These are phyloP conservation scores for Paradisaea rubra DNA, from an alignment of 2,113 vertebrate species.

Conservation along the genomic window DNA sequence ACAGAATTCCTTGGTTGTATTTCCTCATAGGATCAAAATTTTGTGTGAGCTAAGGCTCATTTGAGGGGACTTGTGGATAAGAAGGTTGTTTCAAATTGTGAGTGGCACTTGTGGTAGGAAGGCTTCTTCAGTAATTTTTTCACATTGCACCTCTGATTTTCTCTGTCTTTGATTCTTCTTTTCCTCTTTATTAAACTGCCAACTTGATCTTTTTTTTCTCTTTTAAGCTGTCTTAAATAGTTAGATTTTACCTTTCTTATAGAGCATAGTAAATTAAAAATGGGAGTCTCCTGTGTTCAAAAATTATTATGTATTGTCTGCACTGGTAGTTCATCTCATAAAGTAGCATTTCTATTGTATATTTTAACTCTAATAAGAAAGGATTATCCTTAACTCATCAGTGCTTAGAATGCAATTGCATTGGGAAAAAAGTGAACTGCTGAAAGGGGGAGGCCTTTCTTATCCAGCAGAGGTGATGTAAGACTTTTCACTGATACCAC, in stretches of 20 bases:
- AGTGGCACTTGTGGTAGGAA: background rate
- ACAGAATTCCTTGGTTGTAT: background rate
- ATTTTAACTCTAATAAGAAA: background rate
- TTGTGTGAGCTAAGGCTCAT: background rate
- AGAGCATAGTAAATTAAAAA: background rate
- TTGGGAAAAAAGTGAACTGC: background rate
- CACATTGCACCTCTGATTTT: background rate
- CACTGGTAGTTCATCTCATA: background rate
- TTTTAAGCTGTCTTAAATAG: background rate
- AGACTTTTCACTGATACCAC: background rate
- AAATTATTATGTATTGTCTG: background rate
- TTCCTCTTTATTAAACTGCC: background rate
- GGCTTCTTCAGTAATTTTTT: background rate
- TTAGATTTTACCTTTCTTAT: background rate
- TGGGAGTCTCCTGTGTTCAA: background rate
- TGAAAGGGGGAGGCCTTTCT: background rate
- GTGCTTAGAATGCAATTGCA: background rate
- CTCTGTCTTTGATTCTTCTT: background rate
- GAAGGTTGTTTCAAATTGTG: background rate
- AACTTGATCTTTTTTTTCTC: background rate
- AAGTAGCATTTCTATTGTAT: background rate
- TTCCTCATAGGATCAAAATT: background rate
- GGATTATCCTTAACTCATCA: background rate
- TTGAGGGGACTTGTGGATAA: background rate
- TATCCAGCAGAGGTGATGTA: background rate